Evolutionary conservation across 2,113 vertebrate species (phyloP), one percentile per base, ranked within the genome.

Genomic region (Elephantulus edwardii): DNA sequence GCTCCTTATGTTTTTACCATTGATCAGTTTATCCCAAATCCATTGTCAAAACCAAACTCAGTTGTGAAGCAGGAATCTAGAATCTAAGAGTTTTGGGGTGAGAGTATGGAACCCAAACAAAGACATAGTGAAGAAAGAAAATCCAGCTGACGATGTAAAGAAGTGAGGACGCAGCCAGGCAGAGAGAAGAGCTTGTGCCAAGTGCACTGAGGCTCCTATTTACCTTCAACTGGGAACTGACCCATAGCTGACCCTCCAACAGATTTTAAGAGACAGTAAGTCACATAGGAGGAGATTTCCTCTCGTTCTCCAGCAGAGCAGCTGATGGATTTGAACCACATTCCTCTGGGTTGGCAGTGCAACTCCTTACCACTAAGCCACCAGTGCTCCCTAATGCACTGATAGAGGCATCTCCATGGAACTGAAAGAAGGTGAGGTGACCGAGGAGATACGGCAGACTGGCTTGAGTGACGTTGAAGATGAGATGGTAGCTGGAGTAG

Each of bases 1-100:
- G 89, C 72, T 11, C 19, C 24, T 91, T 90, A 81, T 0, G 78
- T 11, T 91, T 95, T 70, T 60, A 58, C n/a, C 22, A 33, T 38
- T 62, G 83, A 86, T 83, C 38, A 30, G 48, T 66, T 86, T 91
- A 92, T 50, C n/a, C 54, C 33, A 83, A 58, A 92, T 64, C 52
- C 24, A 91, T 91, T 78, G 22, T n/a, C 70, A 35, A 86, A 8
- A 70, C 14, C 8, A 70, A 48, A 62, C 87, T 82, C 80, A 62
- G 35, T 44, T 92, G 46, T 19, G 70, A 89, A 85, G 2, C 35
- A 76, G 42, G 44, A 20, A 83, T 44, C 40, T 60, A 30, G 83
- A 72, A 72, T 81, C 75, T 66, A 46, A 38, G 26, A n/a, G 44
- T 74, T 56, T 4, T 87, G 9, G 72, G 26, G 42, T 71, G 26